Percentiles rank a stretch among this genome's conserved stretches.
Conservation (phyloP, 2,888 invertebrate genomes). For the Polylopha cassiicola region DNA sequence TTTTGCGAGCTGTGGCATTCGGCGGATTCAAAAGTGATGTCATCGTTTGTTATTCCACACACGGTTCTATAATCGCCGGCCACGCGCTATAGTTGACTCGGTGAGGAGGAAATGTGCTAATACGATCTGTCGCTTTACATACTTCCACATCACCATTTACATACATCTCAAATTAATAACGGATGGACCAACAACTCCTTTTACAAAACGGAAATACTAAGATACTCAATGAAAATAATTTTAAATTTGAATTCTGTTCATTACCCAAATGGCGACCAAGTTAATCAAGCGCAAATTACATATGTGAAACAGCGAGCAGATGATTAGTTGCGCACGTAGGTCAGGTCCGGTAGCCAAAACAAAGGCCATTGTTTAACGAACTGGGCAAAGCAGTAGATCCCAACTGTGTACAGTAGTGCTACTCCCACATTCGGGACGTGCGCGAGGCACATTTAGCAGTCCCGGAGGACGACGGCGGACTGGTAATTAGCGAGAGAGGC, state of each 20-base stretch:
- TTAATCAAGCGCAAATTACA: constrained; percentile 11
- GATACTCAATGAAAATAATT: too few relatives aligned
- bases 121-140: too few relatives aligned
- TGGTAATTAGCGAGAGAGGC: constrained; percentile 74
- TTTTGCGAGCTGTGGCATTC: constrained; percentile 41
- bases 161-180: too few relatives aligned
- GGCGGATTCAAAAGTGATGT: constrained; percentile 58
- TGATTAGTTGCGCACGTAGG: constrained; percentile 53
- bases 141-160: too few relatives aligned
- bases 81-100: constrained; percentile 54
- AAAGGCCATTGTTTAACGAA: constrained; percentile 67
- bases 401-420: constrained; percentile 42
- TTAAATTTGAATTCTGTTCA: too few relatives aligned
- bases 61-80: constrained; percentile 48
- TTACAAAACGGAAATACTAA: too few relatives aligned
- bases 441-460: constrained; percentile 70
- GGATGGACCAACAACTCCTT: too few relatives aligned
- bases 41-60: constrained; percentile 66
- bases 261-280: not conserved
- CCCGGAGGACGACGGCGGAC: constrained; percentile 68
- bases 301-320: constrained; percentile 38
- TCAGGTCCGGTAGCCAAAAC: constrained; percentile 62
- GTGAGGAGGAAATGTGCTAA: constrained; percentile 42
- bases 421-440: constrained; percentile 70
- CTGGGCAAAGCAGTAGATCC: constrained; percentile 51